Evolutionary conservation across 1,140 invertebrate genomes (phyloP).

Genomic region (Drosophila ironensis): DNA sequence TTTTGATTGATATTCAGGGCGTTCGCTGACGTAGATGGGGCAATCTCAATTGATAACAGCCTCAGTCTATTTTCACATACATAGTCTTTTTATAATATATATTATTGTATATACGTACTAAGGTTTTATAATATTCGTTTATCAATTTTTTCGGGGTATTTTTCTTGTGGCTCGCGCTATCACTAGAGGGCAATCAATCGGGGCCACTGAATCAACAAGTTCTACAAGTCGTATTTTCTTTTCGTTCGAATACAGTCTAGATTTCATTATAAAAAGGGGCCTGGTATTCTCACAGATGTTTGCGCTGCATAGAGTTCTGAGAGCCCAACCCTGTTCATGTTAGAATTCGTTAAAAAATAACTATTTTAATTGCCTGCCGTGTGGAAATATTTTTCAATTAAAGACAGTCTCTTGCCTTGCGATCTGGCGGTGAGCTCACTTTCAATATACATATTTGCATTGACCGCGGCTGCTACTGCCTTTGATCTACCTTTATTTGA

Average conservation of each 20-base stretch:
- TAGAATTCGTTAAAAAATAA: conserved; percentile 20
- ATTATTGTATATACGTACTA: background rate
- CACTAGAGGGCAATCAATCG: conserved; percentile 19
- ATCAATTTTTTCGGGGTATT: conserved; percentile 16
- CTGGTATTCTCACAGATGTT: background rate
- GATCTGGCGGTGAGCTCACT: background rate
- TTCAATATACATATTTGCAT: background rate
- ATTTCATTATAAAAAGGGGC: conserved; percentile 9
- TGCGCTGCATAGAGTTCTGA: background rate
- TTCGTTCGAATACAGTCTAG: background rate
- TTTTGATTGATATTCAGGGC: conserved; percentile 49
- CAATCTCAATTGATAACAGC: conserved; percentile 35
- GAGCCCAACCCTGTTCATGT: conserved; percentile 6
- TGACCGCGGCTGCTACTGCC: too few species aligned
- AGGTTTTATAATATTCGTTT: conserved; percentile 16
- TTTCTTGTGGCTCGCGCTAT: conserved; percentile 13
- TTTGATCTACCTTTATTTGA: background rate
- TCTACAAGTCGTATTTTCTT: background rate
- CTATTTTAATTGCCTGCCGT: conserved; percentile 35
- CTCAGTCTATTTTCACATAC: conserved; percentile 10
- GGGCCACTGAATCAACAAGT: conserved; percentile 8
- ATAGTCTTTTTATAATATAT: background rate
- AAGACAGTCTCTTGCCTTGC: conserved; percentile 25
- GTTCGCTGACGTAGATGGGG: conserved; percentile 37
- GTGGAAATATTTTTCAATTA: conserved; percentile 39